These are phyloP conservation scores for Procambarus virginalis DNA, from an alignment of 1,140 invertebrate genomes.

Conservation along the genomic window DNA sequence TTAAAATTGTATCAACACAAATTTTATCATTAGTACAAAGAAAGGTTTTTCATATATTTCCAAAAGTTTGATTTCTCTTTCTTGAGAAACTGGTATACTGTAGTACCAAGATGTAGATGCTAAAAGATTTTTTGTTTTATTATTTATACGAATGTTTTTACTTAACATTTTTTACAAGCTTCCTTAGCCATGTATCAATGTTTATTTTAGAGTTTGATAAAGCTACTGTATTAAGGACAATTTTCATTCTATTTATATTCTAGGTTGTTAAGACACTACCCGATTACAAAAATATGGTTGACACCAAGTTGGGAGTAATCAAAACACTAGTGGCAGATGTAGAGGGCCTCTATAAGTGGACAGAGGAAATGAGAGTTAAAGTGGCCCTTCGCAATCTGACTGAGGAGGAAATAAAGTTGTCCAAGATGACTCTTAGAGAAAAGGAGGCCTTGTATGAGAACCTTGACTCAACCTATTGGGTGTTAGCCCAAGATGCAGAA, in stretches of 20 bases:
- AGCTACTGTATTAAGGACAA: too few species aligned
- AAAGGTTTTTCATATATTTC: too few species aligned
- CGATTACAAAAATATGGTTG: slow-evolving; percentile 34
- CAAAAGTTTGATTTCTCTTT: too few species aligned
- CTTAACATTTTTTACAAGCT: too few species aligned
- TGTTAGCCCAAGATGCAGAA: slow-evolving; percentile 50
- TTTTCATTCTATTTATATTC: neutral
- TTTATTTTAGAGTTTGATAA: too few species aligned
- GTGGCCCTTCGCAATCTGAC: slow-evolving; percentile 25
- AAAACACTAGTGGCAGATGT: slow-evolving; percentile 43
- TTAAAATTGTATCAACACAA: too few species aligned
- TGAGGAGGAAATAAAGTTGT: slow-evolving; percentile 23
- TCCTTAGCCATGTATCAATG: too few species aligned
- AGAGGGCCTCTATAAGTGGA: slow-evolving; percentile 54
- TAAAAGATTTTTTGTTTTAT: too few species aligned
- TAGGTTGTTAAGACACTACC: slow-evolving; percentile 37
- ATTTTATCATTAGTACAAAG: too few species aligned
- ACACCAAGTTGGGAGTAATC: slow-evolving; percentile 53
- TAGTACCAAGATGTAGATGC: too few species aligned
- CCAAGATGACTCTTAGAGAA: slow-evolving; percentile 35
- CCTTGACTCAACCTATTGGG: slow-evolving; percentile 52
- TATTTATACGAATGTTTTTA: too few species aligned
- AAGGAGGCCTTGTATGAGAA: slow-evolving; percentile 47
- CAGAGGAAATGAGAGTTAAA: slow-evolving; percentile 49
- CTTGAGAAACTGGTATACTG: too few species aligned